Evolutionary conservation across 2,113 vertebrate genomes (phyloP).

Genomic region (Poeciliopsis occidentalis): DNA sequence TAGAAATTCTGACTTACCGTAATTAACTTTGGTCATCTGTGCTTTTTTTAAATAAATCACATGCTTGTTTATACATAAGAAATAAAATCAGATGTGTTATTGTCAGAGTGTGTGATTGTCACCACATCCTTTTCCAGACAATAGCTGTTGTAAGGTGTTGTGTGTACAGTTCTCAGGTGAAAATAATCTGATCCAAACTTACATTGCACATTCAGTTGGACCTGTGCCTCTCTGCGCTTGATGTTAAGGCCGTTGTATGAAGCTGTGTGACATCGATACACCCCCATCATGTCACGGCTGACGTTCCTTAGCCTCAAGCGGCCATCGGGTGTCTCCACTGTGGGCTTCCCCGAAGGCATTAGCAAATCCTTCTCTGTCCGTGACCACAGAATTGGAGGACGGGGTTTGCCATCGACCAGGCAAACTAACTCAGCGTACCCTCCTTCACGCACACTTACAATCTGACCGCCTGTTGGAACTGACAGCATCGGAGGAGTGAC

Average conservation of each 20-base stretch:
- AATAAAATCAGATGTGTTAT: too few relatives aligned
- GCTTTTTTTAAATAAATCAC: too few relatives aligned
- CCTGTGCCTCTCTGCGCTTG: slow-evolving; percentile 87
- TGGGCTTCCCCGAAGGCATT: slow-evolving; percentile 85
- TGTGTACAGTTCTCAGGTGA: too few relatives aligned
- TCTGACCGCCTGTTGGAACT: slow-evolving; percentile 86
- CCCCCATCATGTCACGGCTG: slow-evolving; percentile 89
- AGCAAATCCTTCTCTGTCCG: slow-evolving; percentile 89
- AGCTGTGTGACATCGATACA: slow-evolving; percentile 95
- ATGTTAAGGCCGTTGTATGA: slow-evolving; percentile 98
- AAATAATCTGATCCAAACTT: slow-evolving; percentile 70
- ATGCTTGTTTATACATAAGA: too few relatives aligned
- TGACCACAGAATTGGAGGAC: slow-evolving; percentile 93
- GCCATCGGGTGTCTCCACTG: slow-evolving; percentile 87
- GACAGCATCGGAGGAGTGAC: slow-evolving; percentile 89
- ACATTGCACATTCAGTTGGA: slow-evolving; percentile 96
- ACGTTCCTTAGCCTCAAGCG: slow-evolving; percentile 87
- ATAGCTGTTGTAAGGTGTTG: background rate
- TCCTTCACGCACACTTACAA: slow-evolving; percentile 88
- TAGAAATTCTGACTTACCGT: too few relatives aligned
- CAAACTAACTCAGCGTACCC: slow-evolving; percentile 89
- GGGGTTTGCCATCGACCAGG: slow-evolving; percentile 90
- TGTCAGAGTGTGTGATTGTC: background rate
- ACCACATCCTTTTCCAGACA: background rate
- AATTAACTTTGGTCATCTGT: too few relatives aligned